Evolutionary conservation across 2,797 vertebrate species (phyloP).

Genomic region (Pampus argenteus): DNA sequence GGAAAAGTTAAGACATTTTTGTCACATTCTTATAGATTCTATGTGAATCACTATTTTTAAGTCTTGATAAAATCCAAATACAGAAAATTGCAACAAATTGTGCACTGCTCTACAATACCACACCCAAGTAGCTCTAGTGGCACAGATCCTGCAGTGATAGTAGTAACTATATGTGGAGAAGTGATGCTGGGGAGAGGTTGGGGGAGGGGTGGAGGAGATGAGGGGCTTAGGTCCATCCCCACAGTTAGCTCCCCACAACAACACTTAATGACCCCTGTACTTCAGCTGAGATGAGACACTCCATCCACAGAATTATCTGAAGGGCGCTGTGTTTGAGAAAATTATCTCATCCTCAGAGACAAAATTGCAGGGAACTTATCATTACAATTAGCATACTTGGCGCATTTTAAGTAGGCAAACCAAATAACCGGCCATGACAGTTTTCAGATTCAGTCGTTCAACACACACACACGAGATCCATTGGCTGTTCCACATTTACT

Average conservation of each 20-base stretch:
- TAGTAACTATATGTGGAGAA: slow-evolving; percentile 18
- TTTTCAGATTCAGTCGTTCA: slow-evolving; percentile 24
- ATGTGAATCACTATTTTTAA: slow-evolving; percentile 29
- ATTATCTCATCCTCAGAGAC: slow-evolving; percentile 77
- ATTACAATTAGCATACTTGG: slow-evolving; percentile 74
- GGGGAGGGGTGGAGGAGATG: not conserved
- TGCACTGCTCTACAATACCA: slow-evolving; percentile 19
- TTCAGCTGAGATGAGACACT: slow-evolving; percentile 85
- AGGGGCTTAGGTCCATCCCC: slow-evolving; percentile 61
- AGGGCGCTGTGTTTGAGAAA: slow-evolving; percentile 78
- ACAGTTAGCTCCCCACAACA: slow-evolving; percentile 76
- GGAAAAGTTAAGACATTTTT: slow-evolving; percentile 59
- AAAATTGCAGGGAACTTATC: slow-evolving; percentile 78
- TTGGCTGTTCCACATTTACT: slow-evolving; percentile 17
- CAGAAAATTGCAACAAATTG: slow-evolving; percentile 53
- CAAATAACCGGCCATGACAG: slow-evolving; percentile 22
- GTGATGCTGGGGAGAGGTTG: slow-evolving; percentile 22
- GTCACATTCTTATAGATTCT: slow-evolving; percentile 31
- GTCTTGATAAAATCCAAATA: slow-evolving; percentile 50
- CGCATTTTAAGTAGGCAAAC: slow-evolving; percentile 53
- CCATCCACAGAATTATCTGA: slow-evolving; percentile 82
- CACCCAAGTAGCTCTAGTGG: slow-evolving; percentile 22
- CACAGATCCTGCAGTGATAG: slow-evolving; percentile 10
- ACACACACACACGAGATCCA: slow-evolving; percentile 24
- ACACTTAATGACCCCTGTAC: slow-evolving; percentile 82